Evolutionary conservation across 2,888 invertebrate species (phyloP).

Genomic region (Julus scandinavius): DNA sequence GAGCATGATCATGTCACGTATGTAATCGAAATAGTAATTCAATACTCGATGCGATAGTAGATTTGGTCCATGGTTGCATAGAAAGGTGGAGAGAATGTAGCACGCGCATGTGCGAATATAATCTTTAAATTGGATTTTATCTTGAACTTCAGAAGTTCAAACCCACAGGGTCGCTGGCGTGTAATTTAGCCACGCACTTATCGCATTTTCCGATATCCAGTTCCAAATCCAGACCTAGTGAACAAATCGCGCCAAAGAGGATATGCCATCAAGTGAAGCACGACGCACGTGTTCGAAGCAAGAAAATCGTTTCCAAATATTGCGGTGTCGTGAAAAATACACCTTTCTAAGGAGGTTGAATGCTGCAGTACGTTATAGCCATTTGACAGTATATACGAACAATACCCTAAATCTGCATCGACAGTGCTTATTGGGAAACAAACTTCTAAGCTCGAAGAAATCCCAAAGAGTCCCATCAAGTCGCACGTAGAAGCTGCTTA

Average conservation of each 20-base stretch:
- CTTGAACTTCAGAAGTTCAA: conserved; percentile 1
- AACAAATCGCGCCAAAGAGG: not conserved
- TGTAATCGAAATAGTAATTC: conserved; percentile 29
- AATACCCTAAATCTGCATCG: not conserved
- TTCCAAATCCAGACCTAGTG: conserved; percentile 9
- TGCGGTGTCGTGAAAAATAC: not conserved
- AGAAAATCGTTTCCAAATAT: conserved; percentile 17
- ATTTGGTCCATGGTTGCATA: not conserved
- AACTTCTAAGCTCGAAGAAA: not conserved
- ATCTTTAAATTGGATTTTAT: conserved; percentile 37
- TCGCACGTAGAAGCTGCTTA: not conserved
- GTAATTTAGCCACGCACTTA: conserved; percentile 26
- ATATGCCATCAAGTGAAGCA: not conserved
- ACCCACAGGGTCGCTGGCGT: not conserved
- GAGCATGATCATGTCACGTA: conserved; percentile 27
- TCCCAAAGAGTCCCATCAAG: not conserved
- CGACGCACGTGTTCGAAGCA: not conserved
- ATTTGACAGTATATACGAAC: not conserved
- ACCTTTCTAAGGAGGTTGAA: not conserved
- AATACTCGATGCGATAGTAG: conserved; percentile 35
- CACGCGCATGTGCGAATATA: not conserved
- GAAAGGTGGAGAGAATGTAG: not conserved
- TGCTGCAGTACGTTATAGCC: not conserved
- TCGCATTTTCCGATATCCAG: not conserved
- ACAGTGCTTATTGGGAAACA: not conserved